phyloP scores from a whole-genome alignment of 2,797 vertebrate species.

The Girardinus metallicus region DNA sequence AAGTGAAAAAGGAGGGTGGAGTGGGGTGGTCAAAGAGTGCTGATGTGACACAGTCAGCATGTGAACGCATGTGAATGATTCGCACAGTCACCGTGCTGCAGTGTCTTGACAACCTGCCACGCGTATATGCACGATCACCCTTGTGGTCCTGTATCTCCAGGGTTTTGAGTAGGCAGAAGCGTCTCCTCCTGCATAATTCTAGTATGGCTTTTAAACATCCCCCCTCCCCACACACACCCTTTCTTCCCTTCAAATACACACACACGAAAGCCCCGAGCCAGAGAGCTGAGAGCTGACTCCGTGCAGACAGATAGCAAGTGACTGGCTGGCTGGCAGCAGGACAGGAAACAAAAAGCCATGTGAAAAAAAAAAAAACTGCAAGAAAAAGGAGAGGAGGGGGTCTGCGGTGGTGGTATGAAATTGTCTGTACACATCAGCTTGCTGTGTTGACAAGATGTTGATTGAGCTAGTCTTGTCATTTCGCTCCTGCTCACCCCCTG shows the following conservation, averaged over 20 bases:
- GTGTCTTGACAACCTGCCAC: conserved; percentile 60
- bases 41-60: conserved; percentile 72
- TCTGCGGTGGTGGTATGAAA: conserved; percentile 69
- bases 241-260: neutral
- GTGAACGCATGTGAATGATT: conserved; percentile 56
- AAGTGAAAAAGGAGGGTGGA: conserved; percentile 16
- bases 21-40: conserved; percentile 55
- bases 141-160: conserved; percentile 62
- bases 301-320: conserved; percentile 73
- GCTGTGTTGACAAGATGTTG: conserved; percentile 83
- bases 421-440: conserved; percentile 82
- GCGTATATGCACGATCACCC: conserved; percentile 35
- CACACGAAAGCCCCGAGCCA: conserved; percentile 62
- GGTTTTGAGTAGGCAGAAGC: conserved; percentile 67
- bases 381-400: conserved; percentile 50
- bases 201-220: conserved; percentile 61
- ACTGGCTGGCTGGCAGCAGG: conserved; percentile 73
- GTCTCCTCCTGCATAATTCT: conserved; percentile 68
- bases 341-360: conserved; percentile 73
- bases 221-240: conserved; percentile 7
- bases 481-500: conserved; percentile 75
- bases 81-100: conserved; percentile 62
- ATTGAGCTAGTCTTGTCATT: conserved; percentile 84
- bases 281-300: conserved; percentile 70
- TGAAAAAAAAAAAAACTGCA: conserved; percentile 6